Conservation (phyloP, 1,140 invertebrate species). For the Zaprionus nigranus region DNA sequence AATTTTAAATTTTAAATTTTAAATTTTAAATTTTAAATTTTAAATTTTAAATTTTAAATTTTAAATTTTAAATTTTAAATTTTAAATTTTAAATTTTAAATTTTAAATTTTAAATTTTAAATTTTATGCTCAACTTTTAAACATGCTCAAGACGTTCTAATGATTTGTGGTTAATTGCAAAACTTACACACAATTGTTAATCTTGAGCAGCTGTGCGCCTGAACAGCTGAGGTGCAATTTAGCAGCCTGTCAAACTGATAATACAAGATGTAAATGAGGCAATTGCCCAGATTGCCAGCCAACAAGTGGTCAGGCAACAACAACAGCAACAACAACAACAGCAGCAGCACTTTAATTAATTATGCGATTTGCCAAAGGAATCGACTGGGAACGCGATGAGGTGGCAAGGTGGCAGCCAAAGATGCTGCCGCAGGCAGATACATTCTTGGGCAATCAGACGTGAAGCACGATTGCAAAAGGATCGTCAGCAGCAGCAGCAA, state of each 20-base stretch:
- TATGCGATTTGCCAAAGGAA: constrained; percentile 51
- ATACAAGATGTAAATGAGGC: constrained; percentile 47
- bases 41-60: too few relatives aligned
- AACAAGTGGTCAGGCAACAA: constrained; percentile 27
- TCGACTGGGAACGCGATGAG: not conserved
- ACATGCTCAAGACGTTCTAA: constrained; percentile 10
- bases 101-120: too few relatives aligned
- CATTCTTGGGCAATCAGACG: constrained; percentile 54
- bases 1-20: too few relatives aligned
- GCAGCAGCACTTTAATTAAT: constrained; percentile 43
- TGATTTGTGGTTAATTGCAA: not conserved
- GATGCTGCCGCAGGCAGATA: constrained; percentile 21
- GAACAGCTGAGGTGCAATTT: constrained; percentile 24
- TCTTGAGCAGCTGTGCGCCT: constrained; percentile 2
- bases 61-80: too few relatives aligned
- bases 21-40: too few relatives aligned
- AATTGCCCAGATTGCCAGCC: constrained; percentile 26
- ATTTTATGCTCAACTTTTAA: not conserved
- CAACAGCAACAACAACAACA: not conserved
- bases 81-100: too few relatives aligned
- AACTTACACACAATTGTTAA: not conserved
- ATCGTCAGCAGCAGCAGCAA: constrained; percentile 41
- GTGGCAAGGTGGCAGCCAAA: not conserved
- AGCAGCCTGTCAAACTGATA: constrained; percentile 37
- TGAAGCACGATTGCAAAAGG: constrained; percentile 61